These are phyloP conservation scores for Galago senegalensis DNA, from an alignment of 2,797 vertebrate genomes.

Conservation along the genomic window DNA sequence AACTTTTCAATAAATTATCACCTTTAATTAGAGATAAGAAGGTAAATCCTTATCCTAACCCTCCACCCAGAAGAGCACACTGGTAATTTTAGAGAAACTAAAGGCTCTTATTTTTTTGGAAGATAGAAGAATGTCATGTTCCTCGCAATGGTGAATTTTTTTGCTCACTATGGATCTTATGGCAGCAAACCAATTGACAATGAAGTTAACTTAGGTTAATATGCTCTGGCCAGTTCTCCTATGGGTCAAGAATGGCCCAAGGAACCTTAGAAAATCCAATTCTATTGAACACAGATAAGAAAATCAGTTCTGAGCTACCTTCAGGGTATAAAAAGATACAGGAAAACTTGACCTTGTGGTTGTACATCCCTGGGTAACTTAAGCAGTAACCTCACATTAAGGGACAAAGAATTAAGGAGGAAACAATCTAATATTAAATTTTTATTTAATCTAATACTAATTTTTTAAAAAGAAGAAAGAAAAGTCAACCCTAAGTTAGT, in stretches of 20 bases:
- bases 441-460: not conserved
- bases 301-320: not conserved
- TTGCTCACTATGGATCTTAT: not conserved
- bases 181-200: not conserved
- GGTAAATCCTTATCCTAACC: not conserved
- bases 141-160: not conserved
- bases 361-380: constrained; percentile 13
- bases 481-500: not conserved
- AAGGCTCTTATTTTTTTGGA: not conserved
- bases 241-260: not conserved
- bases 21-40: constrained; percentile 45
- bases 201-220: not conserved
- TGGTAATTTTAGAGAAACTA: constrained; percentile 12
- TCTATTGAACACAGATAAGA: not conserved
- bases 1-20: constrained; percentile 28
- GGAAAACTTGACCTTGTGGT: not conserved
- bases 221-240: not conserved
- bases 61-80: not conserved
- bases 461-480: not conserved
- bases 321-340: not conserved
- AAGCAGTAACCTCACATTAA: not conserved
- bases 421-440: not conserved
- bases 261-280: constrained; percentile 6
- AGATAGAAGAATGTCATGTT: not conserved
- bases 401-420: not conserved